Evolutionary conservation across 2,797 vertebrate species (phyloP).

Genomic region (Columba guinea): DNA sequence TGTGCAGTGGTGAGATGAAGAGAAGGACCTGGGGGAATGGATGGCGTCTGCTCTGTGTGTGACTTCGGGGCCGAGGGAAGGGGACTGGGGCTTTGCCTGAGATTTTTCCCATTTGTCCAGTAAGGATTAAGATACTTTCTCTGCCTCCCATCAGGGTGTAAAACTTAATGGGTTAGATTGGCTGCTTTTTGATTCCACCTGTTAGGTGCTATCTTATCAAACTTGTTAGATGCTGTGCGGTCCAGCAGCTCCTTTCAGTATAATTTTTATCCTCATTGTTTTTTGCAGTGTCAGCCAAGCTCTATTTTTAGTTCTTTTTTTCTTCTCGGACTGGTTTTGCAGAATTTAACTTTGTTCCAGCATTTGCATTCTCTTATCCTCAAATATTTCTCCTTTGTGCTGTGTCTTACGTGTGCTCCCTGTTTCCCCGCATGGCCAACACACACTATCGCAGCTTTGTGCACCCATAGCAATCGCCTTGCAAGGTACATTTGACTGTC

Average conservation of each 20-base stretch:
- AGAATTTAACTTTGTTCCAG: not conserved
- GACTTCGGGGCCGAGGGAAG: not conserved
- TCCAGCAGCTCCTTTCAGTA: not conserved
- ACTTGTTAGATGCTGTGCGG: not conserved
- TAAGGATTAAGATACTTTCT: conserved; percentile 1
- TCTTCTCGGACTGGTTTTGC: not conserved
- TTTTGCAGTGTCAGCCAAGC: not conserved
- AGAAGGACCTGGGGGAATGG: not conserved
- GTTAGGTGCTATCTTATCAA: not conserved
- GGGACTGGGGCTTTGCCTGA: not conserved
- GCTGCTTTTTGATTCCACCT: not conserved
- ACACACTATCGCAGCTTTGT: not conserved
- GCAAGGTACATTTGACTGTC: not conserved
- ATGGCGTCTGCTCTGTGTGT: not conserved
- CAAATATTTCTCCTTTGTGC: not conserved
- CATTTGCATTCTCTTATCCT: not conserved
- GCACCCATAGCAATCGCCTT: not conserved
- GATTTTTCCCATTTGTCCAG: not conserved
- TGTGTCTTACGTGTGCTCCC: not conserved
- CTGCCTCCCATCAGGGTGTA: not conserved
- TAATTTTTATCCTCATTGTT: not conserved
- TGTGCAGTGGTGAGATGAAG: not conserved
- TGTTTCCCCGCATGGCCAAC: not conserved
- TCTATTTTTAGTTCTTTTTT: not conserved
- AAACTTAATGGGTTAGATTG: not conserved